Percentiles rank a stretch among this genome's conserved stretches.
phyloP scores from a whole-genome alignment of 2,797 vertebrate genomes.

The Antrozous pallidus region DNA sequence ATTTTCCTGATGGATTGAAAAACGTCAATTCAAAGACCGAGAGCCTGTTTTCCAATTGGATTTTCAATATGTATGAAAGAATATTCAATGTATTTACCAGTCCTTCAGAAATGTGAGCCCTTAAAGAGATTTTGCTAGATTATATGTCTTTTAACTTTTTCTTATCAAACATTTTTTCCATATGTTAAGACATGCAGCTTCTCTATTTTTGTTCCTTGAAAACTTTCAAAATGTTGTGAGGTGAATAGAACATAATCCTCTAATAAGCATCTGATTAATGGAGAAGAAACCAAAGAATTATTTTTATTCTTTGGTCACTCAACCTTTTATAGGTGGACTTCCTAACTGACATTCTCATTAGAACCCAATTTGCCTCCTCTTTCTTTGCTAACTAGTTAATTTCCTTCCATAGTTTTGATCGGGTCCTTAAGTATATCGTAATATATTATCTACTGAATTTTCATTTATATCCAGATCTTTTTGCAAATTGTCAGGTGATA shows the following conservation, averaged over 20 bases:
- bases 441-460: background rate
- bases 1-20: constrained; percentile 51
- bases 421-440: background rate
- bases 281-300: background rate
- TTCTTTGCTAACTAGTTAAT: background rate
- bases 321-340: background rate
- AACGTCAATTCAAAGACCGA: constrained; percentile 47
- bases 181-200: background rate
- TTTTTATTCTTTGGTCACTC: background rate
- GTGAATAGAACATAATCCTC: background rate
- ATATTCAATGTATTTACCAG: background rate
- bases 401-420: background rate
- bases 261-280: background rate
- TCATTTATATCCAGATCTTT: background rate
- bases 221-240: background rate
- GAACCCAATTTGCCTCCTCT: background rate
- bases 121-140: background rate
- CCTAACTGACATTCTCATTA: background rate
- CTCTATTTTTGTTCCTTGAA: background rate
- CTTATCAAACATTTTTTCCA: background rate
- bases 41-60: constrained; percentile 24
- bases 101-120: background rate
- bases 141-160: constrained; percentile 23
- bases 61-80: constrained; percentile 49
- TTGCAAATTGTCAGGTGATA: background rate